A percentile compares a stretch with the other conserved stretches of the same genome.
Conservation (phyloP, 1,140 invertebrate genomes). For the Batillaria attramentaria region DNA sequence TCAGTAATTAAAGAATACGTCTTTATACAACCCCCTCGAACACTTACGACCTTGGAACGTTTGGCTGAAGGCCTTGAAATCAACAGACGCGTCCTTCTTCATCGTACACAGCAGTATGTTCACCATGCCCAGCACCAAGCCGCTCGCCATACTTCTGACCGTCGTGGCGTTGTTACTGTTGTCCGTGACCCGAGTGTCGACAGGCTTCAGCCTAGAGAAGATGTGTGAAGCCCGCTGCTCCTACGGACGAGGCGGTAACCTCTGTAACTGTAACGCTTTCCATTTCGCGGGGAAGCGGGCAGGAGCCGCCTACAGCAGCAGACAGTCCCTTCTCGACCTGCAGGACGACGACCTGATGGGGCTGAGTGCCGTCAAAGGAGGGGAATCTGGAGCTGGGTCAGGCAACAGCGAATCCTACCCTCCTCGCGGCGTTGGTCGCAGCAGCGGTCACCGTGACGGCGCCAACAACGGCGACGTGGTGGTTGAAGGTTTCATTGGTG, state of each 20-base stretch:
- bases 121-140: too few species aligned
- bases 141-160: too few species aligned
- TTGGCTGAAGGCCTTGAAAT: too few species aligned
- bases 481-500: background rate
- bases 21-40: too few species aligned
- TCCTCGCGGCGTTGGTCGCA: background rate
- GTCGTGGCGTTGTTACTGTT: background rate
- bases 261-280: constrained; percentile 35
- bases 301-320: background rate
- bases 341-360: too few species aligned
- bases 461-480: background rate
- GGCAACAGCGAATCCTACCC: background rate
- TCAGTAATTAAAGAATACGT: too few species aligned
- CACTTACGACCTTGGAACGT: too few species aligned
- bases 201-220: constrained; percentile 15
- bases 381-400: background rate
- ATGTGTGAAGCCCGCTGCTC: constrained; percentile 28
- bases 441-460: background rate
- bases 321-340: background rate
- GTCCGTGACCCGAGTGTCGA: background rate
- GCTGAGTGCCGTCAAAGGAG: background rate
- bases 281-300: constrained; percentile 40
- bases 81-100: too few species aligned
- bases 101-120: too few species aligned
- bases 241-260: constrained; percentile 30